Evolutionary conservation across 2,888 invertebrate genomes (phyloP), one percentile per base, ranked within the genome.

Genomic region (Cerastis rubricosa): DNA sequence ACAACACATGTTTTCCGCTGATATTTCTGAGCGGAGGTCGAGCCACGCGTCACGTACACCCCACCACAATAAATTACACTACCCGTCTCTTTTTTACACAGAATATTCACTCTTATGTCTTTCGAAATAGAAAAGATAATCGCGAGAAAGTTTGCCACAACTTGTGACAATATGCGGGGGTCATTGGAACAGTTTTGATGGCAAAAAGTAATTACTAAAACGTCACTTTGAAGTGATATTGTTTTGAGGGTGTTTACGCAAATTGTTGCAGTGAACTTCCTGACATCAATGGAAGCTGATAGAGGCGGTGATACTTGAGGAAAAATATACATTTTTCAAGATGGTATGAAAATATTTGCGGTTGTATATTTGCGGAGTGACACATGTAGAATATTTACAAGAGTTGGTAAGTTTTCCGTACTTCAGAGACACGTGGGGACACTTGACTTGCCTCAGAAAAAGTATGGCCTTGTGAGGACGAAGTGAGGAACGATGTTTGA

Each of bases 1-100:
- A 87, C 87, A 87, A 85, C 88, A 88, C 74, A 75, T 85, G 85
- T 87, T 85, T 78, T 83, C 71, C 65, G 69, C 57, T 73, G 79
- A 80, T 88, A 87, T 87, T 86, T 86, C 70, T 72, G 82, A 79
- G 57, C 64, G 72, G 83, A 81, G 87, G 80, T 63, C 88, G 76
- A 69, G 63, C 75, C 43, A 40, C 57, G 57, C 80, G 87, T 86
- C 87, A 88, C 88, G 83, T 81, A 83, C 74, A 78, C 76, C 69
- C 71, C 51, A 59, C 69, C 66, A 64, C 82, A 5, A 88, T 85
- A 81, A 76, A 85, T 81, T 81, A 81, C 67, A 74, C 73, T 40
- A 74, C 19, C 67, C 69, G 22, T 54, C n/a, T 49, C 22, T 17
- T 67, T 45, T 35, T 63, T 35, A 29, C 40, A 68, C 25, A 29